phyloP scores from a whole-genome alignment of 2,797 vertebrate species.

The Columba guinea region DNA sequence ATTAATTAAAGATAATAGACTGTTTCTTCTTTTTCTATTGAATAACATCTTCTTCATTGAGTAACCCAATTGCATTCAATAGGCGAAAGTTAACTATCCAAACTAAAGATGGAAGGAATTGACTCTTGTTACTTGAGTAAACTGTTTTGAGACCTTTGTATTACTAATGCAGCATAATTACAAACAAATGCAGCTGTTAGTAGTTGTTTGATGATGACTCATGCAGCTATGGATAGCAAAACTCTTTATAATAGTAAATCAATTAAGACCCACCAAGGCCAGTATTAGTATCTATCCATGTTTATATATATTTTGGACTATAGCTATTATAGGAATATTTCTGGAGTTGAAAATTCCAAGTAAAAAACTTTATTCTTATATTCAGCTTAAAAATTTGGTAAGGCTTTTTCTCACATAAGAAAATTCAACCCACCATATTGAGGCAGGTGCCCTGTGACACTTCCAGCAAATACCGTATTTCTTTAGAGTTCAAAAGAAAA shows the following conservation, averaged over 20 bases:
- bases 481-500: background rate
- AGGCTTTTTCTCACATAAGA: background rate
- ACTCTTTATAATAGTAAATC: background rate
- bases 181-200: background rate
- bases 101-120: background rate
- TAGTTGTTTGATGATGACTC: background rate
- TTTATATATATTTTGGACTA: background rate
- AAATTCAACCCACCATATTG: background rate
- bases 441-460: background rate
- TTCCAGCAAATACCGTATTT: background rate
- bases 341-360: background rate
- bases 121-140: background rate
- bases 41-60: background rate
- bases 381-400: background rate
- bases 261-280: background rate
- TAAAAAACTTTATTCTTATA: background rate
- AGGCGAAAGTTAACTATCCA: background rate
- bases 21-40: background rate
- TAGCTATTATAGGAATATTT: background rate
- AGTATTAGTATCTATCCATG: background rate
- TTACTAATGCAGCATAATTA: background rate
- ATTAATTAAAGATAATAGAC: background rate
- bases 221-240: background rate
- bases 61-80: background rate
- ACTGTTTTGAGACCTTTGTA: background rate